A percentile compares a stretch with the other conserved stretches of the same genome.
Evolutionary conservation across 2,888 invertebrate genomes (phyloP).

Genomic region (Ochropleura leucogaster): DNA sequence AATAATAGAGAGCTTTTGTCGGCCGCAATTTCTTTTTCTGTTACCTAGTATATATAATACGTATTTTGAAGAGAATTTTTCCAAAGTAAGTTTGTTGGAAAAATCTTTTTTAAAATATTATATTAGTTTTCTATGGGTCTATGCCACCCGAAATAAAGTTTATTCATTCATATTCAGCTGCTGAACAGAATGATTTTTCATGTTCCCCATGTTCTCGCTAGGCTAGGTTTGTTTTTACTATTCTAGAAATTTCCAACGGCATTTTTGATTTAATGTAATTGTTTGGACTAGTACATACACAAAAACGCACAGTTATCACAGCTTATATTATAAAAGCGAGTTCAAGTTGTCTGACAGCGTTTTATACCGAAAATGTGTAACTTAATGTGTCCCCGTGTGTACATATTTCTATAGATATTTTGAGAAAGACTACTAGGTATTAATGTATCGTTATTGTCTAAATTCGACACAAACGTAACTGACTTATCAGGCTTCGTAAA

Average conservation of each 20-base stretch:
- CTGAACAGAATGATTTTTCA: slow-evolving; percentile 12
- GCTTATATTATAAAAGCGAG: background rate
- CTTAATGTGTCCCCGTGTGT: too few species aligned
- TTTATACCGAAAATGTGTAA: too few species aligned
- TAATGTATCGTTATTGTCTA: background rate
- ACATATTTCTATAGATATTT: background rate
- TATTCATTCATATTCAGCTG: background rate
- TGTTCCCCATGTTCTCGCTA: slow-evolving; percentile 17
- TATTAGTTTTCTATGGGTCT: too few species aligned
- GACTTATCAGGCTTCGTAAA: background rate
- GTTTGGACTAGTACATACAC: background rate
- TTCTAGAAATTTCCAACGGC: background rate
- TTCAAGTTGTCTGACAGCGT: background rate
- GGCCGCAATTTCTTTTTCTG: background rate
- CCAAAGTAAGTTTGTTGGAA: too few species aligned
- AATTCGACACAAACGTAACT: background rate
- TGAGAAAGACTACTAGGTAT: background rate
- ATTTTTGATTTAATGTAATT: background rate
- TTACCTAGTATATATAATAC: background rate
- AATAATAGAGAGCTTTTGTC: too few species aligned
- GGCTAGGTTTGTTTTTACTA: slow-evolving; percentile 7
- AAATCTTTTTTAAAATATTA: background rate
- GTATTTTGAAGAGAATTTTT: too few species aligned
- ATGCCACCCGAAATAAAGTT: too few species aligned
- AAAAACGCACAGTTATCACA: background rate